Base-by-base conservation (phyloP, 2,888 invertebrate species). In the Anodontia alba region DNA sequence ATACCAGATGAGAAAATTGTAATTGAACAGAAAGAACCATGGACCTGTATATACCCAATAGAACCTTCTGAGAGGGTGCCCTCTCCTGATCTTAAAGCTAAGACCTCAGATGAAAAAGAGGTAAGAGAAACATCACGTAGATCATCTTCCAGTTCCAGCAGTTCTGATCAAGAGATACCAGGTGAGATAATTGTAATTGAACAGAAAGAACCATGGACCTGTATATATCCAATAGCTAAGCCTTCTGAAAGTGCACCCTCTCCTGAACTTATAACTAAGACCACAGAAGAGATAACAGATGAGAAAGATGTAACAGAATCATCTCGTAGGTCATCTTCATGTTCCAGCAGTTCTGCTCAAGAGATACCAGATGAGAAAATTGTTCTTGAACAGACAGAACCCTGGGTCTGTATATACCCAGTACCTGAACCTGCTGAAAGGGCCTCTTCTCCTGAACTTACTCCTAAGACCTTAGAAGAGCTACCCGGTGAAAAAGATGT, bases 341-440 rank as follows among this genome's bases (percentile, higher is more conserved):
- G 26, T 57, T 57, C 57, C 2, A 49, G 49, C 5, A 26, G 29
- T 26, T 57, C 57, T 8, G 12, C 5, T 38, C 5, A 38, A 12
- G 38, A 38, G 5, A 12, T 8, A 38, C 12, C 38, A 38, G 38
- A 38, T 8, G 38, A 12, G 5, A 38, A 38, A 5, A 38, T 38
- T 12, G 12, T 5, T 8, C 15, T 26, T 26, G 57, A 57, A 29
- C 10, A 23, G 10, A 57, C 10, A 8, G 29, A 57, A 15, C 57
- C 57, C 10, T 57, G 57, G 57, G 26, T 23, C 7, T 57, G 57
- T 29, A 57, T 57, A n/a, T 57, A 57, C 23, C 57, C 57, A 57
- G 26, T 57, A 57, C 26, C 26, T 33, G 33, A 31, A 15, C 15
- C 12, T 33, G 20, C 5, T 10, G 10, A 5, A 31, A 33, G 31